These are phyloP conservation scores for Tetrao urogallus DNA, from an alignment of 2,113 vertebrate genomes.

Conservation along the genomic window DNA sequence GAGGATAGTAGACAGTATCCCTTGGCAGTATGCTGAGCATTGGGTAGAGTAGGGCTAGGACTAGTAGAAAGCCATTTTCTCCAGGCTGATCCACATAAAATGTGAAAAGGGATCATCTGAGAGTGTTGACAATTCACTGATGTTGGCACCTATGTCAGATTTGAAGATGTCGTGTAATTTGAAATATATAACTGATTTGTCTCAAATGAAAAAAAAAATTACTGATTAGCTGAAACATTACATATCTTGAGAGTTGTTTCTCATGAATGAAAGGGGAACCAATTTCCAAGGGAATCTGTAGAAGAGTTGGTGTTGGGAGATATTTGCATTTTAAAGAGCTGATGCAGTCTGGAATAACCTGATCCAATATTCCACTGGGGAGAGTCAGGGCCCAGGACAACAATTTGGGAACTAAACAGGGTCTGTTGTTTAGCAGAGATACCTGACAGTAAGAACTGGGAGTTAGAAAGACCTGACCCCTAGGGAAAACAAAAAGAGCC, in stretches of 20 bases:
- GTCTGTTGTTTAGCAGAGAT: neutral
- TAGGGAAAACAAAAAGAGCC: neutral
- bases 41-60: neutral
- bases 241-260: neutral
- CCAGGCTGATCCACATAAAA: neutral
- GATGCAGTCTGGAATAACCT: neutral
- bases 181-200: neutral
- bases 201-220: neutral
- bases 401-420: neutral
- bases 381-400: neutral
- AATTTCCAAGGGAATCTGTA: neutral
- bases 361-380: neutral
- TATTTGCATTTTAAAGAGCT: neutral
- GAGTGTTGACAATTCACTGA: neutral
- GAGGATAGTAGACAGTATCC: neutral
- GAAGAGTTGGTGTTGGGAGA: neutral
- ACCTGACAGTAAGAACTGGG: neutral
- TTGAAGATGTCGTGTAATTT: neutral
- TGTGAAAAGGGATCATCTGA: neutral
- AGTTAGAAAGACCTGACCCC: neutral
- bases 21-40: neutral
- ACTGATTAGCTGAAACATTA: neutral
- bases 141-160: neutral
- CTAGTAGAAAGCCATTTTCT: neutral
- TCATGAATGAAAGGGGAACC: neutral